A percentile compares a stretch with the other conserved stretches of the same genome.
Evolutionary conservation across 2,113 vertebrate species (phyloP).

Genomic region (Clarias magur): DNA sequence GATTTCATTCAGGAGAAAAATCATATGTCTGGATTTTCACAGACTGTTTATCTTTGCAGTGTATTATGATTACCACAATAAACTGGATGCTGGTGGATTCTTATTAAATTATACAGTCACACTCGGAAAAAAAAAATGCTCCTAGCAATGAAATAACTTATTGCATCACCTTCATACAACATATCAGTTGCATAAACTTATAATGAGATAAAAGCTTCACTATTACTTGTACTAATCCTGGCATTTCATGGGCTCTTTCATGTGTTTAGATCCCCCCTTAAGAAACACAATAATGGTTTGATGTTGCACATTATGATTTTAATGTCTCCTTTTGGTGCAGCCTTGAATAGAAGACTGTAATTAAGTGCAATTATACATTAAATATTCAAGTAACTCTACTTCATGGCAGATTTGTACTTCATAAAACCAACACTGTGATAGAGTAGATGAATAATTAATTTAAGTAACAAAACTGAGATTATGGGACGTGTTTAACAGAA

Average conservation of each 20-base stretch:
- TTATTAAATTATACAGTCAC: constrained; percentile 19
- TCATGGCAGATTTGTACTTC: constrained; percentile 33
- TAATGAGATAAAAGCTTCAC: constrained; percentile 19
- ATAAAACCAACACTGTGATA: constrained; percentile 27
- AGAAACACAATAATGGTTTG: constrained; percentile 20
- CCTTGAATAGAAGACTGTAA: constrained; percentile 34
- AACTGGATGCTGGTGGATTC: not conserved
- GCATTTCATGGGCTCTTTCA: not conserved
- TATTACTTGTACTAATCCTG: constrained; percentile 24
- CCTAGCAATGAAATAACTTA: not conserved
- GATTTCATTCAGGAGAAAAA: constrained; percentile 7
- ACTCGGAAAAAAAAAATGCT: not conserved
- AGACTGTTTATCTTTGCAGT: not conserved
- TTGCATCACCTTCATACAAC: constrained; percentile 13
- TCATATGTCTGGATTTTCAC: not conserved
- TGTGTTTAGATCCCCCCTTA: constrained; percentile 19
- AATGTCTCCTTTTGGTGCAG: constrained; percentile 22
- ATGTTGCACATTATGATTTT: constrained; percentile 8
- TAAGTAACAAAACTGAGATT: constrained; percentile 29
- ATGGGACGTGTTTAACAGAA: not conserved
- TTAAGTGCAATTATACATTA: constrained; percentile 42
- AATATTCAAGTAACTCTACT: constrained; percentile 37
- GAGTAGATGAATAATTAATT: constrained; percentile 41
- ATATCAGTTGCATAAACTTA: constrained; percentile 15
- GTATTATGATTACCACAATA: constrained; percentile 1